Evolutionary conservation across 2,113 vertebrate species (phyloP).

Genomic region (cattle (Bos taurus)): DNA sequence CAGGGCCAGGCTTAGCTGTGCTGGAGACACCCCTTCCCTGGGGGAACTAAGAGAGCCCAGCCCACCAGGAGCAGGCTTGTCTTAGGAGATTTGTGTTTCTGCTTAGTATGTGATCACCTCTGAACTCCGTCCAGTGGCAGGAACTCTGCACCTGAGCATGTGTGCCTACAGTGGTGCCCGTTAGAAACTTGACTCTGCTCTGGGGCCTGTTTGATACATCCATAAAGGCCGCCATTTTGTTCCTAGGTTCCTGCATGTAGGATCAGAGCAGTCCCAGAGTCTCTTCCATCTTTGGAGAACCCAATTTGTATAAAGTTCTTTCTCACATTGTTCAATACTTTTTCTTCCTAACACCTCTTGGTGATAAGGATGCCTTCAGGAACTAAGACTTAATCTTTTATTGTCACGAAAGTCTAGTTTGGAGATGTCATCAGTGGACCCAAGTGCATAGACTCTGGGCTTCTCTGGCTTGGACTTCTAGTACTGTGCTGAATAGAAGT

Average conservation of each 20-base stretch:
- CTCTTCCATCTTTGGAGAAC: neutral
- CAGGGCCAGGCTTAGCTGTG: neutral
- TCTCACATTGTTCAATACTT: neutral
- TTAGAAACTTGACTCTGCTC: neutral
- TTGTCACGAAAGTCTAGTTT: neutral
- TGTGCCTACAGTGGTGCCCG: fast-evolving
- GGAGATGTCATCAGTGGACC: neutral
- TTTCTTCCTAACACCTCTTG: neutral
- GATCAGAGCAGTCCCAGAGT: neutral
- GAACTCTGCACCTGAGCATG: too few relatives aligned
- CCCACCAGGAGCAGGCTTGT: neutral
- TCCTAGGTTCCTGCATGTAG: neutral
- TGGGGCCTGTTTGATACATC: too few relatives aligned
- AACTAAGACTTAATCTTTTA: neutral
- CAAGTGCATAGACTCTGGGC: too few relatives aligned
- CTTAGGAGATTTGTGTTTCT: neutral
- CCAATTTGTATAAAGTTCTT: neutral
- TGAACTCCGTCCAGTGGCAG: fast-evolving
- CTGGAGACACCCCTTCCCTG: neutral
- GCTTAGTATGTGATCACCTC: neutral
- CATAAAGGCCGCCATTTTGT: neutral
- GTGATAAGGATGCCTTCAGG: neutral
- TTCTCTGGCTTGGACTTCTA: neutral
- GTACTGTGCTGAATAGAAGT: neutral
- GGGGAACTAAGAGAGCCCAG: neutral